These are phyloP conservation scores for Sisyra terminalis DNA, from an alignment of 2,888 invertebrate genomes.

Conservation along the genomic window DNA sequence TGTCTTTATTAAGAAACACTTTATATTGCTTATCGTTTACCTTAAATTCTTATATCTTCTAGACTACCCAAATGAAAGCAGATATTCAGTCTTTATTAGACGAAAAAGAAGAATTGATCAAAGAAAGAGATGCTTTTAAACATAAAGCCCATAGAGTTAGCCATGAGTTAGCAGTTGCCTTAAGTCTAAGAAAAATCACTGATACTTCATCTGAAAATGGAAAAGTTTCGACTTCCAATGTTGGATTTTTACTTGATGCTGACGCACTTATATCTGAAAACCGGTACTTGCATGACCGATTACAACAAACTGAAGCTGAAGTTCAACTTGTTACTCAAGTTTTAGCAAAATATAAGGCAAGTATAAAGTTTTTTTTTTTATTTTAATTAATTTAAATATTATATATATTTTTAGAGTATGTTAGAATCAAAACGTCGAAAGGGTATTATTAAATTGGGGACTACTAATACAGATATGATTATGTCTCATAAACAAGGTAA, in stretches of 20 bases:
- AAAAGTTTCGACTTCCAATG: neutral
- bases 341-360: slow-evolving; percentile 57
- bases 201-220: slow-evolving; percentile 12
- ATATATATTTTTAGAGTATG: slow-evolving; percentile 33
- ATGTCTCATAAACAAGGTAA: slow-evolving; percentile 71
- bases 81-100: slow-evolving; percentile 66
- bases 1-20: no score
- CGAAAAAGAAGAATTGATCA: slow-evolving; percentile 69
- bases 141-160: slow-evolving; percentile 69
- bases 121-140: slow-evolving; percentile 68
- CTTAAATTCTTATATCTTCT: slow-evolving; percentile 14
- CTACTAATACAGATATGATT: slow-evolving; percentile 48
- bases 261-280: slow-evolving; percentile 70
- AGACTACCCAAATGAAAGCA: slow-evolving; percentile 56
- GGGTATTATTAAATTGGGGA: slow-evolving; percentile 49
- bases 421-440: slow-evolving; percentile 56
- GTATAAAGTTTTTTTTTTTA: slow-evolving; percentile 7
- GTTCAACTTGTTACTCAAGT: slow-evolving; percentile 58
- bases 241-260: slow-evolving; percentile 43
- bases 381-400: slow-evolving; percentile 7
- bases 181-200: slow-evolving; percentile 26
- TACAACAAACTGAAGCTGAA: slow-evolving; percentile 64
- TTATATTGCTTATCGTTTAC: no score
- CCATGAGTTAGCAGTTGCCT: slow-evolving; percentile 56
- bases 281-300: slow-evolving; percentile 59